Conservation (phyloP, 1,140 invertebrate species). For the Aphelinus atriplicis region DNA sequence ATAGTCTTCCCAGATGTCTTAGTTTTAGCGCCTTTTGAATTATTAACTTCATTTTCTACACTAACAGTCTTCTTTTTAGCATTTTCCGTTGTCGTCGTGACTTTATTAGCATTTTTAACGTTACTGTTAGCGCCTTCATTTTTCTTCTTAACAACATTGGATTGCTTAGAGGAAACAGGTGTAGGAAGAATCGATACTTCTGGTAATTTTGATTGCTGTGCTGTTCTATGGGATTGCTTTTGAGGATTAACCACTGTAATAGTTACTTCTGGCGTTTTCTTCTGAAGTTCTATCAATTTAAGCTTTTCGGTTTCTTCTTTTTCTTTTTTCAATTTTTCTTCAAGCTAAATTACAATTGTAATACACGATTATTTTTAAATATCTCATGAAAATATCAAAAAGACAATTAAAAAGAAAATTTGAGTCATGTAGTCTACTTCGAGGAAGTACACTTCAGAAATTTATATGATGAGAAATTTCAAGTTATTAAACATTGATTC, state of each 20-base stretch:
- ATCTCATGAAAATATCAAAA: conserved; percentile 14
- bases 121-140: conserved; percentile 14
- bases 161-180: conserved; percentile 21
- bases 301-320: conserved; percentile 63
- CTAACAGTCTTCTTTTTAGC: conserved; percentile 39
- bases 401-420: not conserved
- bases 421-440: not conserved
- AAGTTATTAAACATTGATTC: not conserved
- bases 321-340: conserved; percentile 66
- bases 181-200: conserved; percentile 63
- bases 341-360: conserved; percentile 52
- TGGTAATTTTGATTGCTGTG: conserved; percentile 56
- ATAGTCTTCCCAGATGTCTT: conserved; percentile 30
- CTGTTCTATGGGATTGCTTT: conserved; percentile 57
- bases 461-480: not conserved
- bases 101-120: conserved; percentile 22
- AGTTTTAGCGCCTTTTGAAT: conserved; percentile 9
- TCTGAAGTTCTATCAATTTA: conserved; percentile 62
- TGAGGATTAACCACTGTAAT: conserved; percentile 64
- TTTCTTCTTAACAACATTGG: conserved; percentile 34
- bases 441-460: not conserved
- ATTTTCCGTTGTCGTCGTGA: not conserved
- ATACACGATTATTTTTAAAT: not conserved
- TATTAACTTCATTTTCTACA: conserved; percentile 19
- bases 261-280: conserved; percentile 67